Base-by-base conservation (phyloP, 2,113 vertebrate species). In the Stictonetta naevosa region DNA sequence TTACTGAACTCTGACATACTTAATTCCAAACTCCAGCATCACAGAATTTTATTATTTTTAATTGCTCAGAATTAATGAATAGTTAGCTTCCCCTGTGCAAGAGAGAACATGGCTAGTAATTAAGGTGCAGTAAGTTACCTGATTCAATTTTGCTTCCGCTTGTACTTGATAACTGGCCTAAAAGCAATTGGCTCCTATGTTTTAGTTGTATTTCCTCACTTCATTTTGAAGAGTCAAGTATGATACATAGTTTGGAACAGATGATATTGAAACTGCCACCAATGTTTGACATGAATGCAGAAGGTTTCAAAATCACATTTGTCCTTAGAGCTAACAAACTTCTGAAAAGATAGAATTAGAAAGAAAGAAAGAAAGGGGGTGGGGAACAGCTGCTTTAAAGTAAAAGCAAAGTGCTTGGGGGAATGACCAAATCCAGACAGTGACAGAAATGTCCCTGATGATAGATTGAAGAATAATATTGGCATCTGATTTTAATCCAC, bases 31-130 rank as follows among this genome's bases (percentile, higher is more conserved):
- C 17, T 91, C 50, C 22, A 81, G 33, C 63, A 62, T 86, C 67
- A n/a, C 56, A 86, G 59, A 23, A 46, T 89, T 95, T 46, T 73
- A 64, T 91, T 87, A 89, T 55, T 95, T 46, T 73, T 96, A 94
- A 95, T 97, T 95, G 84, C 93, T 93, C 46, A 58, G 82, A 91
- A 93, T 91, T 92, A 94, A 95, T 96, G 92, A 97, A 83, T 95
- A 93, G 86, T 95, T 91, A 95, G 83, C 38, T 75, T 88, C 44
- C 81, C 16, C 12, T 75, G 72, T 52, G 34, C 52, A 82, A 72
- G 55, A 87, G 77, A 69, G 93, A 96, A 64, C 15, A 25, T 81
- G 58, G 58, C 34, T 79, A 19, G 75, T 87, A 94, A 96, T 96
- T 96, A 93, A 96, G 82, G 92, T 90, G 81, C 73, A 80, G 48